Evolutionary conservation across 2,888 invertebrate genomes (phyloP).

Genomic region (Hymenopus coronatus): DNA sequence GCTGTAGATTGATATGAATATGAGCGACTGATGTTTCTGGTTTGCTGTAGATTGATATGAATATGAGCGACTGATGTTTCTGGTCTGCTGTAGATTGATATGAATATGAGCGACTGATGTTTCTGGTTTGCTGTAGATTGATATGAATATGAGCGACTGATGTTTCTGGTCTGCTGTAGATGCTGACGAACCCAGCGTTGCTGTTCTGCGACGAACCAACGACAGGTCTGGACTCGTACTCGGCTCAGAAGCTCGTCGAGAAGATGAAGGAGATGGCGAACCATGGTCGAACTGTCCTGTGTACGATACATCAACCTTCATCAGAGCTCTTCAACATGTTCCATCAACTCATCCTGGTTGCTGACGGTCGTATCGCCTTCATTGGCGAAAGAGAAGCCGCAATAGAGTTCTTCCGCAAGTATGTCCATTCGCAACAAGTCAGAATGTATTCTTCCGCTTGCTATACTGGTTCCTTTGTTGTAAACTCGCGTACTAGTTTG

Average conservation of each 20-base stretch:
- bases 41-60: no score
- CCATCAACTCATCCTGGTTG: conserved; percentile 68
- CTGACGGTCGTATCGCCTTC: conserved; percentile 85
- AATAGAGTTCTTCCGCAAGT: conserved; percentile 68
- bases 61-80: no score
- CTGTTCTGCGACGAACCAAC: conserved; percentile 96
- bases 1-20: not conserved
- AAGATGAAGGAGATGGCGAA: conserved; percentile 67
- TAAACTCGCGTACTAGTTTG: no score
- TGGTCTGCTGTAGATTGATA: no score
- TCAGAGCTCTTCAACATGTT: conserved; percentile 83
- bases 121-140: no score
- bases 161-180: conserved; percentile 47
- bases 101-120: no score
- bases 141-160: no score
- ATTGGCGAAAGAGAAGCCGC: conserved; percentile 70
- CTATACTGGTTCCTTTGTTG: no score
- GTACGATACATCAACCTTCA: conserved; percentile 93
- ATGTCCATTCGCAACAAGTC: no score
- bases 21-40: not conserved
- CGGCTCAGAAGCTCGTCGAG: conserved; percentile 79
- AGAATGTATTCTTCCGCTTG: no score
- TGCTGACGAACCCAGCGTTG: conserved; percentile 85
- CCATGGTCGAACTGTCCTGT: conserved; percentile 80
- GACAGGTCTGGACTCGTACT: conserved; percentile 88